These are phyloP conservation scores for Atopsyche davidsoni DNA, from an alignment of 1,140 invertebrate genomes.

Conservation along the genomic window DNA sequence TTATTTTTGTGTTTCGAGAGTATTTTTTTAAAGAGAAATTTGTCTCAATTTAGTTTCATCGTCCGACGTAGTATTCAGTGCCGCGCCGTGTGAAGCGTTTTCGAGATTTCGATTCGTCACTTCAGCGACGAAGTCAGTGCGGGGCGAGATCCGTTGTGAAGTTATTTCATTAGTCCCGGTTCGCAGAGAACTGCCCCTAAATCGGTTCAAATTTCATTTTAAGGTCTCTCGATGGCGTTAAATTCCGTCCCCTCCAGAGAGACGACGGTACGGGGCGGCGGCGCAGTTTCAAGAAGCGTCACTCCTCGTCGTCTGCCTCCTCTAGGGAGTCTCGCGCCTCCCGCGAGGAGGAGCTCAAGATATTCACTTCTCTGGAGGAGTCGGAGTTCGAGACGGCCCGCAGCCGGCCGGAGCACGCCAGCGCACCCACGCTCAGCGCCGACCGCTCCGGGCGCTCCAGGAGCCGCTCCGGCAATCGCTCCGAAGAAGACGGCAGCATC, in stretches of 20 bases:
- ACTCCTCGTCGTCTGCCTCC: conserved; percentile 51
- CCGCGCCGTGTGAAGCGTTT: too few relatives aligned
- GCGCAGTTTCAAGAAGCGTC: conserved; percentile 51
- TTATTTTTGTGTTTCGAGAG: neutral
- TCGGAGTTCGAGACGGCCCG: conserved; percentile 44
- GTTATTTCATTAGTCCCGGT: neutral
- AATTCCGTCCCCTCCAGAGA: conserved; percentile 49
- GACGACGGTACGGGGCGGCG: conserved; percentile 52
- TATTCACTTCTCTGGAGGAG: conserved; percentile 55
- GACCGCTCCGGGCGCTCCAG: conserved; percentile 39
- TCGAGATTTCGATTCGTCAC: neutral
- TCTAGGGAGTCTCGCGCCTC: conserved; percentile 49
- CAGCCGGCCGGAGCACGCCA: conserved; percentile 34
- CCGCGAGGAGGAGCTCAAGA: conserved; percentile 53
- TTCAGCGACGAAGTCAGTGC: neutral
- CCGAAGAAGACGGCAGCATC: conserved; percentile 34
- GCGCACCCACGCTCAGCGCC: conserved; percentile 44
- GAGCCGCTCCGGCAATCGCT: conserved; percentile 38
- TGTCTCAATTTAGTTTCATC: too few relatives aligned
- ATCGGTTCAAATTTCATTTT: conserved; percentile 40
- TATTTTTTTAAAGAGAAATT: neutral
- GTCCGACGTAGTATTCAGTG: too few relatives aligned
- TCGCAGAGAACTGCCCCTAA: neutral
- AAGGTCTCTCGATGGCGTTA: conserved; percentile 54
- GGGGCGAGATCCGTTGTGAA: neutral